Percentiles rank a stretch among this genome's conserved stretches.
Evolutionary conservation across 30 jellyfish, hydroid and myxozoan genomes (phyloP).

Genomic region (Pelagia noctiluca): DNA sequence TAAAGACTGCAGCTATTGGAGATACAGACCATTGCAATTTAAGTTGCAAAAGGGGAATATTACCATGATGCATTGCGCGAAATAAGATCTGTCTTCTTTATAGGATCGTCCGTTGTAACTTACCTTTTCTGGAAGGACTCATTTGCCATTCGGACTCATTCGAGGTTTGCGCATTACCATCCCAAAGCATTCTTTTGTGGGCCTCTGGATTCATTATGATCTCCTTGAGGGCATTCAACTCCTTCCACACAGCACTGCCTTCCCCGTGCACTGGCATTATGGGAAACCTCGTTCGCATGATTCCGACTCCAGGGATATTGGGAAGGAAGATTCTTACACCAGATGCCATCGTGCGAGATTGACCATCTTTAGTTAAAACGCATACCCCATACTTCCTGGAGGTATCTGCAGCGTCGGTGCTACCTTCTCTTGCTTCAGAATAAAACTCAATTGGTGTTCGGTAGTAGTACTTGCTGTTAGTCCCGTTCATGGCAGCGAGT

Average conservation of each 20-base stretch:
- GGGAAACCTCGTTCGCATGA: slow-evolving; percentile 86
- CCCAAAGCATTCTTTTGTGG: slow-evolving; percentile 59
- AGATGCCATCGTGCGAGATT: slow-evolving; percentile 65
- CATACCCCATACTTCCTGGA: slow-evolving; percentile 70
- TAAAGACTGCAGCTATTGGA: too few species aligned
- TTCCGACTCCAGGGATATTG: slow-evolving; percentile 83
- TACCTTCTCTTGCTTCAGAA: slow-evolving; percentile 50
- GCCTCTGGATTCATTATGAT: slow-evolving; percentile 74
- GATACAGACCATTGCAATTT: too few species aligned
- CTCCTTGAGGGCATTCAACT: slow-evolving; percentile 83
- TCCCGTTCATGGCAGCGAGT: slow-evolving; percentile 69
- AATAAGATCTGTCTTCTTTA: too few species aligned
- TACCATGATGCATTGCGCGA: too few species aligned
- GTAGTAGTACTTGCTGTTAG: slow-evolving; percentile 81
- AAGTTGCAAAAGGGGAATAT: too few species aligned
- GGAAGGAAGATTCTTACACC: slow-evolving; percentile 87
- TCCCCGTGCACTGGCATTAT: slow-evolving; percentile 97
- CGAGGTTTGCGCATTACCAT: slow-evolving; percentile 31
- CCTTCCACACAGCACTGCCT: slow-evolving; percentile 97
- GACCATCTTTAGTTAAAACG: slow-evolving; percentile 60
- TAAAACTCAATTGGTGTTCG: slow-evolving; percentile 83
- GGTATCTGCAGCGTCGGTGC: slow-evolving; percentile 84
- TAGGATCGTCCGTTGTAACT: too few species aligned
- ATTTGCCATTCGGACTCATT: slow-evolving; percentile 55
- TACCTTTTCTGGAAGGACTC: slow-evolving; percentile 21